Evolutionary conservation across 2,113 vertebrate genomes (phyloP).

Genomic region (Etia nguti): DNA sequence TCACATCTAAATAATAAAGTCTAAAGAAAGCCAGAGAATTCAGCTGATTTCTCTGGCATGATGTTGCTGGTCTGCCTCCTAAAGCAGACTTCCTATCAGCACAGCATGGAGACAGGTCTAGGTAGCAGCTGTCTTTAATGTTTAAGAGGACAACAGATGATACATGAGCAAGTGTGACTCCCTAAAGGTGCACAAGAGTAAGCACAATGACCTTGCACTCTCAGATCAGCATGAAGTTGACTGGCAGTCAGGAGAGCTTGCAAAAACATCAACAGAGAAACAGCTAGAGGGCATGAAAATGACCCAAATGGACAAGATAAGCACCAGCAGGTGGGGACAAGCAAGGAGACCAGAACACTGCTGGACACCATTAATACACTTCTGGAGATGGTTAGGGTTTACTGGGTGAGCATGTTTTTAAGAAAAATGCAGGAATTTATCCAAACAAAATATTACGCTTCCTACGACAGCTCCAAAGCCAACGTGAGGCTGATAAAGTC

Average conservation of each 20-base stretch:
- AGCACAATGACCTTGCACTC: background rate
- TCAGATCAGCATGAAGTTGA: background rate
- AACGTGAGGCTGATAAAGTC: background rate
- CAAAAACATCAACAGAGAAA: background rate
- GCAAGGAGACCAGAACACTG: background rate
- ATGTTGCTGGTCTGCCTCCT: background rate
- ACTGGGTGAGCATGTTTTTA: background rate
- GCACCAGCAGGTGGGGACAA: background rate
- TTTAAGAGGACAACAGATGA: background rate
- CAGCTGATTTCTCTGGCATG: background rate
- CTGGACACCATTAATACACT: background rate
- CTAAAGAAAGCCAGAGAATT: background rate
- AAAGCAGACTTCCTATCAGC: background rate
- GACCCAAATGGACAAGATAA: background rate
- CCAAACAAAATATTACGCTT: background rate
- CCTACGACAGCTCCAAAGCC: background rate
- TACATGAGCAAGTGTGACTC: background rate
- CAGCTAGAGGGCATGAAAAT: background rate
- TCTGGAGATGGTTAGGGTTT: background rate
- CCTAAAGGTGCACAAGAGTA: background rate
- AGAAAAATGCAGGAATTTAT: background rate
- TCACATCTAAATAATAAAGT: background rate
- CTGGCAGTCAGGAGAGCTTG: background rate
- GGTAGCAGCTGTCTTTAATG: background rate
- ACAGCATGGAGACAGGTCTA: background rate